Base-by-base conservation (phyloP, 1,140 invertebrate species). In the Euwallacea similis region DNA sequence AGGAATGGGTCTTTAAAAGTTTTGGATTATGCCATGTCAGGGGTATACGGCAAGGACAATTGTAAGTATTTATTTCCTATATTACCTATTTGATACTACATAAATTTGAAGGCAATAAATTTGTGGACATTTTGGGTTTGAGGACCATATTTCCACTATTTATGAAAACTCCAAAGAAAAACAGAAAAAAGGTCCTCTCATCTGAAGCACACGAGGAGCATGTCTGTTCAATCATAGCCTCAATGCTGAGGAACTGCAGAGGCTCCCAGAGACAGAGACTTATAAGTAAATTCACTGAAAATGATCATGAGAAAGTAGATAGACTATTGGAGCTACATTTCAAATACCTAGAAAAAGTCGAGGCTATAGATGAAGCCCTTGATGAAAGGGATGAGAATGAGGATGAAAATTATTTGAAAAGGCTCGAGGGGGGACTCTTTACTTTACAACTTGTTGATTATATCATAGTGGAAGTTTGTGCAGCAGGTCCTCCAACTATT, bases 271-370 rank as follows among this genome's bases (percentile, higher is more conserved):
- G 95, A 44, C 92, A 97, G 79, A 85, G 98, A 64, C 84, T 99
- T 42, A 80, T 99, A 7, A 91, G 91, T 75, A 99, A 99, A 86
- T 99, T 99, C 82, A 93, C 91, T 0, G 98, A 99, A 85, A 98
- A 98, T 81, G 96, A 99, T 84, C 93, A 96, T 77, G 98, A 99
- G 84, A 99, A 99, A 86, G 94, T 99, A 0, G 98, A 99, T 80
- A 83, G 98, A 76, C 84, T 99, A 11, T 85, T 99, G 80, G 98
- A 99, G 82, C 84, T 99, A 54, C 97, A 99, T 85, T 97, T 99
- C 76, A 98, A 98, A 81, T 99, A 99, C 84, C 87, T 96, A 75
- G 94, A 97, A 77, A 97, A 96, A 85, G 93, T 98, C 0, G 91
- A 96, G 76, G 85, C 87, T 60, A 88, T 93, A n/a, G 96, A 98